Conservation (phyloP, 2,113 vertebrate genomes). For the Psephotus haematonotus region DNA sequence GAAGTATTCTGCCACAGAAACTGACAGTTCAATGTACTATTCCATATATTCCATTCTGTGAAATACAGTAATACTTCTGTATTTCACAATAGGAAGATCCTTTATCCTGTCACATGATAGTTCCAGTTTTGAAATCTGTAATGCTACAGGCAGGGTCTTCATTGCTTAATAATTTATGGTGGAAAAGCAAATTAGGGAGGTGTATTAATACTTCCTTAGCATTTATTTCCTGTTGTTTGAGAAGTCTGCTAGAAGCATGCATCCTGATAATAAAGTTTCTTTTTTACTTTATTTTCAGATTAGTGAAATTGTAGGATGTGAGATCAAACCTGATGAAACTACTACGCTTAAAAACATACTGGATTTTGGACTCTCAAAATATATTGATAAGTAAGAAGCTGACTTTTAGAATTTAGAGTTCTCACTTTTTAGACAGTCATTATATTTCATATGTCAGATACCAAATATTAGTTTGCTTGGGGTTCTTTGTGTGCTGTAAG, state of each 20-base stretch:
- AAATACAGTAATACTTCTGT: not conserved
- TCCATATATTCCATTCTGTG: not conserved
- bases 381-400: slow-evolving; percentile 80
- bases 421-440: not conserved
- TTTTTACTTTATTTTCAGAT: slow-evolving; percentile 78
- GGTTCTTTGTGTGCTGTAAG: not conserved
- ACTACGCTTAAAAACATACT: slow-evolving; percentile 83
- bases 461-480: not conserved
- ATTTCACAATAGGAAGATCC: not conserved
- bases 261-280: not conserved
- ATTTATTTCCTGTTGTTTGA: not conserved
- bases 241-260: not conserved
- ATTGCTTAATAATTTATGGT: not conserved
- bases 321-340: slow-evolving; percentile 76
- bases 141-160: not conserved
- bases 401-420: not conserved
- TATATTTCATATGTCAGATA: not conserved
- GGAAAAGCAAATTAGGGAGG: not conserved
- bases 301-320: slow-evolving; percentile 79
- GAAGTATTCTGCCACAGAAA: slow-evolving; percentile 17
- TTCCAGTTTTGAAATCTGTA: not conserved
- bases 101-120: not conserved
- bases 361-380: slow-evolving; percentile 82
- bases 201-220: not conserved
- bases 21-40: not conserved